Evolutionary conservation across 2,113 vertebrate species (phyloP).

Genomic region (Nothocercus julius): DNA sequence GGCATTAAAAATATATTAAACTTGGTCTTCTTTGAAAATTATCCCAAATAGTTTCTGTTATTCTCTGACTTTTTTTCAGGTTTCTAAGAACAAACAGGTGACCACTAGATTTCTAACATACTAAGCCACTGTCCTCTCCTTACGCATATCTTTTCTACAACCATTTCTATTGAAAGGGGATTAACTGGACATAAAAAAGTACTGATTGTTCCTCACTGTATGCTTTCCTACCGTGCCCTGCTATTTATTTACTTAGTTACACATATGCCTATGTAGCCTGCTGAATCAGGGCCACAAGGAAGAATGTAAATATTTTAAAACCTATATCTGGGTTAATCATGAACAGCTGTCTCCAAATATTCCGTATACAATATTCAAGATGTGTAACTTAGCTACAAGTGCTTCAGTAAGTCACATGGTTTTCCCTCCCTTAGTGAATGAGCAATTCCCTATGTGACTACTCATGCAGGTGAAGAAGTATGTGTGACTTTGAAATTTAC

Average conservation of each 20-base stretch:
- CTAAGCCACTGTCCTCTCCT: background rate
- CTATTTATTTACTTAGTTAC: conserved; percentile 44
- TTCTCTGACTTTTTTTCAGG: background rate
- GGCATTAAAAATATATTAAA: conserved; percentile 51
- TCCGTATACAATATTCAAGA: conserved; percentile 20
- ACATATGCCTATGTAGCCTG: background rate
- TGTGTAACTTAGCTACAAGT: background rate
- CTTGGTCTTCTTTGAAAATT: background rate
- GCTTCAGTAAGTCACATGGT: background rate
- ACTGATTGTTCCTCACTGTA: background rate
- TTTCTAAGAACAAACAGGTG: background rate
- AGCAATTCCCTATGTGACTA: background rate
- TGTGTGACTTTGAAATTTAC: background rate
- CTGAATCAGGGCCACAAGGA: conserved; percentile 34
- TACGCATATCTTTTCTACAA: background rate
- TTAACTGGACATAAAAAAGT: background rate
- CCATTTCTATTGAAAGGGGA: background rate
- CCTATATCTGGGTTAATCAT: conserved; percentile 39
- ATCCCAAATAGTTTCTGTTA: background rate
- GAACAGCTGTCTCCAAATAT: conserved; percentile 39
- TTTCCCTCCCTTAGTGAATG: background rate
- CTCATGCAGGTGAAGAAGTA: background rate
- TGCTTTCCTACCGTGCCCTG: background rate
- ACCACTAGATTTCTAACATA: background rate
- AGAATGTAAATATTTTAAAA: conserved; percentile 61